Conservation (phyloP, 2,888 invertebrate genomes). For the Noctua comes region DNA sequence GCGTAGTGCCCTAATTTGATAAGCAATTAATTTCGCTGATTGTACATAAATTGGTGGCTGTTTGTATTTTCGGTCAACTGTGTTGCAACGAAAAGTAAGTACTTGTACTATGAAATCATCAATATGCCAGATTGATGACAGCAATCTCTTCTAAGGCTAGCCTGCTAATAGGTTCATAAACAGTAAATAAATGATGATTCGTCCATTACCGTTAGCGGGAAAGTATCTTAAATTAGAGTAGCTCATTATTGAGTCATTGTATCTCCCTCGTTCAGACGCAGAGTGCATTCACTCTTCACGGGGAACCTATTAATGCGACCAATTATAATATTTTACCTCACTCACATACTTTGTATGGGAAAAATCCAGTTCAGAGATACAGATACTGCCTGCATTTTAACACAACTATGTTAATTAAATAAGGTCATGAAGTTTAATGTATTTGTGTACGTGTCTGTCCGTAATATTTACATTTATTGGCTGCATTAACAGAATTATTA, state of each 20-base stretch:
- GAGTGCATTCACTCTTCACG: constrained; percentile 43
- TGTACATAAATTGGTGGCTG: not conserved
- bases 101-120: not conserved
- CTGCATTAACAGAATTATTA: constrained; percentile 38
- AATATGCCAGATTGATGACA: not conserved
- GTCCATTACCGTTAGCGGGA: constrained; percentile 14
- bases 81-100: not conserved
- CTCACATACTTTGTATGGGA: constrained; percentile 35
- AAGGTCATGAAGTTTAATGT: constrained; percentile 50
- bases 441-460: constrained; percentile 27
- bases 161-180: constrained; percentile 3
- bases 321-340: constrained; percentile 49
- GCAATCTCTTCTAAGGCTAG: not conserved
- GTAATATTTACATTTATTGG: constrained; percentile 35
- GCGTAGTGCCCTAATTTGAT: not conserved
- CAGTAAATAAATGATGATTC: constrained; percentile 25
- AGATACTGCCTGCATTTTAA: constrained; percentile 40
- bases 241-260: constrained; percentile 35
- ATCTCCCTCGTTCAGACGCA: not conserved
- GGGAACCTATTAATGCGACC: constrained; percentile 24
- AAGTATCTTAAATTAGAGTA: constrained; percentile 28
- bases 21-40: not conserved
- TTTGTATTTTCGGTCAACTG: not conserved
- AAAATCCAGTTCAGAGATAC: constrained; percentile 45
- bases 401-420: constrained; percentile 59